Evolutionary conservation across 2,888 invertebrate genomes (phyloP).

Genomic region (Anodontia alba): DNA sequence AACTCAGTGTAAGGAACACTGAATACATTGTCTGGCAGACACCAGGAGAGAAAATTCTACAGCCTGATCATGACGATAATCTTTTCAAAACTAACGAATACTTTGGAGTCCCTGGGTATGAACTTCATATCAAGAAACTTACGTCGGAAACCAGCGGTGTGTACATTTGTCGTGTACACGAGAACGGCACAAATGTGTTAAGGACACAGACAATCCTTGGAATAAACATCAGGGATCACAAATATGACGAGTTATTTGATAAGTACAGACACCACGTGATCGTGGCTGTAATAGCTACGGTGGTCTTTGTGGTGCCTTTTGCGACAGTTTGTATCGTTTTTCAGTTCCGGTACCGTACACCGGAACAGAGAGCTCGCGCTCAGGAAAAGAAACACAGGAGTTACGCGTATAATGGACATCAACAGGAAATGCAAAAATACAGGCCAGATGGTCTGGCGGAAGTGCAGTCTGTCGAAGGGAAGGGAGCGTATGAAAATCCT

Average conservation of each 20-base stretch:
- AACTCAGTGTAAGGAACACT: slow-evolving; percentile 16
- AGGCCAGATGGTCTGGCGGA: slow-evolving; percentile 15
- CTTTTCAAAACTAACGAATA: not conserved
- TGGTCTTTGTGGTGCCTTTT: slow-evolving; percentile 59
- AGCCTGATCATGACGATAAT: not conserved
- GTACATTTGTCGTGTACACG: slow-evolving; percentile 62
- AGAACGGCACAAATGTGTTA: not conserved
- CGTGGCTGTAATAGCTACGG: slow-evolving; percentile 63
- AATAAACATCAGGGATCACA: slow-evolving; percentile 51
- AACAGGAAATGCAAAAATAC: slow-evolving; percentile 17
- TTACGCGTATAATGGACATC: slow-evolving; percentile 1
- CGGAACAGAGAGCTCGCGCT: slow-evolving; percentile 6
- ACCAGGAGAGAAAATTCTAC: slow-evolving; percentile 14
- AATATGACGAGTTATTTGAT: slow-evolving; percentile 37
- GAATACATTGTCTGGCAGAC: slow-evolving; percentile 40
- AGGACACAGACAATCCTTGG: slow-evolving; percentile 40
- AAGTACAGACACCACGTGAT: slow-evolving; percentile 64
- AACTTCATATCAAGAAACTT: slow-evolving; percentile 54
- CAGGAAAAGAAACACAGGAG: not conserved
- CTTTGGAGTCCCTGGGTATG: not conserved
- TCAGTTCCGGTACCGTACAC: slow-evolving; percentile 54
- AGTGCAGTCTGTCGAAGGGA: slow-evolving; percentile 29
- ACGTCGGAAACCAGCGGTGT: slow-evolving; percentile 56
- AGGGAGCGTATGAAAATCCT: slow-evolving; percentile 52
- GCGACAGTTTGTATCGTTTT: slow-evolving; percentile 46